Evolutionary conservation across 53 echinoderm and acorn worm genomes (phyloP).

Genomic region (Apostichopus leukothele): DNA sequence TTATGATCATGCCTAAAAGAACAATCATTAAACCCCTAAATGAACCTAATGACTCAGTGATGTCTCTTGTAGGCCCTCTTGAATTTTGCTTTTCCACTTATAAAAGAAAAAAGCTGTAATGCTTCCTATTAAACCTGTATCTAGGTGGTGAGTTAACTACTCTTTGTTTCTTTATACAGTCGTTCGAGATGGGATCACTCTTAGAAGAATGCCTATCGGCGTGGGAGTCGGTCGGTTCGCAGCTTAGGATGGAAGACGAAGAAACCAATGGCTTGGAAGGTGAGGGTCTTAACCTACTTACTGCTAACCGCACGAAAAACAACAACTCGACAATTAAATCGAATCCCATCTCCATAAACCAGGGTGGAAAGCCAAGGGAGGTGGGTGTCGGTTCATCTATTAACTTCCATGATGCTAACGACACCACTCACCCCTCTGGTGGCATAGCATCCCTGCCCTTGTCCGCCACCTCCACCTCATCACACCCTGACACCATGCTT

Average conservation of each 20-base stretch:
- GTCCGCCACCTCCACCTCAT: conserved; percentile 19
- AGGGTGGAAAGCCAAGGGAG: conserved; percentile 48
- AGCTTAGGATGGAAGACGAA: conserved; percentile 55
- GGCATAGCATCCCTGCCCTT: conserved; percentile 13
- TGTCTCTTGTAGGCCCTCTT: no score
- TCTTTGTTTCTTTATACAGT: conserved; percentile 57
- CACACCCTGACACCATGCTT: conserved; percentile 45
- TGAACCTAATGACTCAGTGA: no score
- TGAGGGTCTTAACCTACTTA: conserved; percentile 41
- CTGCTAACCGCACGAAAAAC: conserved; percentile 47
- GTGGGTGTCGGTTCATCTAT: conserved; percentile 16
- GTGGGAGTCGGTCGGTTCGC: conserved; percentile 77
- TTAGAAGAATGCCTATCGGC: conserved; percentile 93
- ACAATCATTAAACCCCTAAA: no score
- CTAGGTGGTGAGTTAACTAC: neutral
- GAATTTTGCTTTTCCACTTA: no score
- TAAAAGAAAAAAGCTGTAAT: no score
- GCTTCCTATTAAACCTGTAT: neutral
- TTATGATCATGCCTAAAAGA: no score
- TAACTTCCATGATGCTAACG: conserved; percentile 43
- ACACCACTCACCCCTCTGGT: conserved; percentile 19
- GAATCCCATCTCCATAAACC: conserved; percentile 43
- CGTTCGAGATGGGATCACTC: conserved; percentile 94
- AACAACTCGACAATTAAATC: conserved; percentile 32
- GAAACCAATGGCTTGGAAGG: conserved; percentile 50